Base-by-base conservation (phyloP, 2,888 invertebrate genomes). In the Acanthosepion pharaonis region DNA sequence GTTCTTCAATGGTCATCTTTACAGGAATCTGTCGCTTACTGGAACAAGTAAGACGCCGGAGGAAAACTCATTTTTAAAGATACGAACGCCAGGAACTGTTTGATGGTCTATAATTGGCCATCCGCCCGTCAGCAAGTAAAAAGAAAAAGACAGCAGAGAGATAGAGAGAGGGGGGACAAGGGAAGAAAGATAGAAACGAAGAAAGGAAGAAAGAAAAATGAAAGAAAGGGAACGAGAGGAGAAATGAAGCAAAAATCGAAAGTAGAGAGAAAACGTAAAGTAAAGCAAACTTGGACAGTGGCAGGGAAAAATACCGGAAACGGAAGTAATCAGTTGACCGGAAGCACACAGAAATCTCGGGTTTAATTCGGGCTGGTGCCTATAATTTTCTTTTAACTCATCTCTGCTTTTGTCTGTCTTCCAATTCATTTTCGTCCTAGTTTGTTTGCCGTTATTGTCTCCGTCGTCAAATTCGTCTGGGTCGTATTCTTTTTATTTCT, bases 251-350 rank as follows among this genome's bases (percentile, higher is more conserved):
- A 64, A 6, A 25, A 64, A 64, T 42, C 20, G 59, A 20, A 59
- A 25, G 25, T 23, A 28, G n/a, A 1, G n/a, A 55, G n/a, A 11
- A 3, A n/a, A 28, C 9, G 8, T 5, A 78, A n/a, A 78, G 15
- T 11, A 78, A 33, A 33, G n/a, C 78, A 78, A 78, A 11, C 15
- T 78, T 78, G 78, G 78, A 78, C 78, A n/a, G 33, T 78, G n/a
- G 42, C 42, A 42, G n/a, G n/a, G 78, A 11, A 78, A 78, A 9
- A 78, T 9, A 78, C 78, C 78, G 78, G 78, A 78, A 78, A 11
- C 78, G 78, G 78, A 78, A 78, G 33, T 78, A 78, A 78, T 78
- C 78, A n/a, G n/a, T n/a, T n/a, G 33, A 78, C 78, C 78, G 78
- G 78, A 78, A 78, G 33, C 78, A 78, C 78, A 78, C n/a, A 33